Evolutionary conservation across 1,140 invertebrate species (phyloP).

Genomic region (Nephila pilipes): DNA sequence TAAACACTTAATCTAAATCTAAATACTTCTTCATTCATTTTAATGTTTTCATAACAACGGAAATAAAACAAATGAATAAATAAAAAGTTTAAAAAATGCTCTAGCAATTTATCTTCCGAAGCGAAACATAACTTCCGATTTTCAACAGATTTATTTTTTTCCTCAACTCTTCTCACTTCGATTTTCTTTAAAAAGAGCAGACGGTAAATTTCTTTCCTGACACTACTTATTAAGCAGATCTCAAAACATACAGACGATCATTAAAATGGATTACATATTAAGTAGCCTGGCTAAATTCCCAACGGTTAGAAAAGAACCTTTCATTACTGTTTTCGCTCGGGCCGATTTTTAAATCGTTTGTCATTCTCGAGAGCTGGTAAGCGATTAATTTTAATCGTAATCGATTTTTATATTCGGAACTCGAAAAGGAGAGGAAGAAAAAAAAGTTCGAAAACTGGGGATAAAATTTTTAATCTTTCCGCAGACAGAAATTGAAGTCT

Average conservation of each 20-base stretch:
- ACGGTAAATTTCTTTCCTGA: slow-evolving; percentile 50
- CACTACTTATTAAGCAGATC: slow-evolving; percentile 59
- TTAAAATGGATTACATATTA: slow-evolving; percentile 73
- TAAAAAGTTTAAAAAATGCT: not conserved
- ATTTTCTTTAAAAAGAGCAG: slow-evolving; percentile 36
- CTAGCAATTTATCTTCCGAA: not conserved
- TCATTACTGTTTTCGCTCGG: slow-evolving; percentile 51
- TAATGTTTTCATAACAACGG: not conserved
- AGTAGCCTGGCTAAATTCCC: slow-evolving; percentile 49
- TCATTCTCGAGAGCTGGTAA: slow-evolving; percentile 58
- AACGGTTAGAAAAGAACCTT: slow-evolving; percentile 24
- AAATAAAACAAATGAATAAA: not conserved
- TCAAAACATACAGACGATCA: slow-evolving; percentile 68
- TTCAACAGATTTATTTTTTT: not conserved
- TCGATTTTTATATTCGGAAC: slow-evolving; percentile 30
- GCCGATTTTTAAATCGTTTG: slow-evolving; percentile 68
- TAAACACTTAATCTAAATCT: not conserved
- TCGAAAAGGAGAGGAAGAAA: slow-evolving; percentile 2
- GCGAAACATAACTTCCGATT: slow-evolving; percentile 18
- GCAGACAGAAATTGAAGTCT: too few species aligned
- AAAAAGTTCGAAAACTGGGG: not conserved
- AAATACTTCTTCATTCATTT: not conserved
- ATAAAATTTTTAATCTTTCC: too few species aligned
- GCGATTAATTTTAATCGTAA: slow-evolving; percentile 47
- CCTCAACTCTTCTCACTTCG: not conserved